phyloP scores from a whole-genome alignment of 2,888 invertebrate genomes.

The Biston betularia region DNA sequence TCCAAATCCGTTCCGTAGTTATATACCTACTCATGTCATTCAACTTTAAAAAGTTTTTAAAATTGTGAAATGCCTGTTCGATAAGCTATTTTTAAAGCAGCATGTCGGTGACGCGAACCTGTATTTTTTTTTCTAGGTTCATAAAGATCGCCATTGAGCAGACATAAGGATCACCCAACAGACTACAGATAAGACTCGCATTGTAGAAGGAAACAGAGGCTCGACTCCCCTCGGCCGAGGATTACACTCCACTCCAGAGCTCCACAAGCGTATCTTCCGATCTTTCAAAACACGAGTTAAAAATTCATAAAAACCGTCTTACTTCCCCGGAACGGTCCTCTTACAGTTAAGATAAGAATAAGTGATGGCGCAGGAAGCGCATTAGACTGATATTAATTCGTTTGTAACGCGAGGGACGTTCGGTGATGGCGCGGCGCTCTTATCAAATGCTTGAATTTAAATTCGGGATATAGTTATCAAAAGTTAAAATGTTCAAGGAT shows the following conservation, averaged over 20 bases:
- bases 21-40: too few species aligned
- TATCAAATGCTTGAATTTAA: constrained; percentile 40
- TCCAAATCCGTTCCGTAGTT: too few species aligned
- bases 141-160: too few species aligned
- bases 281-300: constrained; percentile 43
- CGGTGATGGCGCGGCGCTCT: constrained; percentile 30
- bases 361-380: constrained; percentile 72
- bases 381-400: constrained; percentile 71
- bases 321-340: constrained; percentile 46
- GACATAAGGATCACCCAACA: background rate
- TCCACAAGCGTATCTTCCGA: constrained; percentile 31
- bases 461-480: constrained; percentile 14
- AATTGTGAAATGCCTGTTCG: too few species aligned
- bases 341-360: constrained; percentile 72
- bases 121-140: too few species aligned
- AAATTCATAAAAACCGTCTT: constrained; percentile 50
- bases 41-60: too few species aligned
- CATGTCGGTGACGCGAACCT: too few species aligned
- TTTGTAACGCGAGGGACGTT: constrained; percentile 50
- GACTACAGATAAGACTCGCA: background rate
- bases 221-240: background rate
- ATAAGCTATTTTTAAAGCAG: too few species aligned
- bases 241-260: constrained; percentile 17
- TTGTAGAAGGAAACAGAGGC: background rate
- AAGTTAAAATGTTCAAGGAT: background rate